Conservation (phyloP, 2,113 vertebrate genomes). For the Anser brachyrhynchus region DNA sequence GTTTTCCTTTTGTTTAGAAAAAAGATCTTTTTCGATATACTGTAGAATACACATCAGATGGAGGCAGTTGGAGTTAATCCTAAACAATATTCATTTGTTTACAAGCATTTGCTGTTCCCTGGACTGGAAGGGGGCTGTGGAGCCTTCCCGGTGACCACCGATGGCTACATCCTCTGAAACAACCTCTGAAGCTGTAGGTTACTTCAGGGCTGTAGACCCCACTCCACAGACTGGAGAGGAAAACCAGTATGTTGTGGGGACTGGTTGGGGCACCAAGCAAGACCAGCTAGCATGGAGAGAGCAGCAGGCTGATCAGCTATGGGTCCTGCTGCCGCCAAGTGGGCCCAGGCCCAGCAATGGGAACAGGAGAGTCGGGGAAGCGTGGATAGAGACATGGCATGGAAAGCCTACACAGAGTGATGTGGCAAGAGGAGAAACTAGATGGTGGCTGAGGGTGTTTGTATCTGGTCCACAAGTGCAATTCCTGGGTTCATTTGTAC, state of each 20-base stretch:
- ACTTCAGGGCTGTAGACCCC: too few species aligned
- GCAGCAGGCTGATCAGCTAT: background rate
- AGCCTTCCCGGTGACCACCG: fast-evolving
- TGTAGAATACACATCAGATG: background rate
- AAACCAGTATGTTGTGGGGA: background rate
- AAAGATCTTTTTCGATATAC: background rate
- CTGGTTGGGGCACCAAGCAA: background rate
- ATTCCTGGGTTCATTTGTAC: background rate
- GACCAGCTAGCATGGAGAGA: background rate
- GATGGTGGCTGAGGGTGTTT: background rate
- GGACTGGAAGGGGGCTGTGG: background rate
- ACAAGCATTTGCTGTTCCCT: background rate
- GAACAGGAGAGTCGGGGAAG: background rate
- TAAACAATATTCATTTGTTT: slow-evolving; percentile 22
- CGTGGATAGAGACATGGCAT: fast-evolving
- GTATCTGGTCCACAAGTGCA: too few species aligned
- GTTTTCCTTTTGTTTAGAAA: slow-evolving; percentile 5
- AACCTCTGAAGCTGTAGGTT: background rate
- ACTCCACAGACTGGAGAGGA: background rate
- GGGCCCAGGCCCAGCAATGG: background rate
- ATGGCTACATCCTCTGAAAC: background rate
- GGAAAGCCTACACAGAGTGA: background rate
- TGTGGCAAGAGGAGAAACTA: background rate
- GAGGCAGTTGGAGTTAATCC: background rate
- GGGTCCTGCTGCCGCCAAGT: fast-evolving